These are phyloP conservation scores for Cataglyphis altisquamis DNA, from an alignment of 2,888 invertebrate species.

Conservation along the genomic window DNA sequence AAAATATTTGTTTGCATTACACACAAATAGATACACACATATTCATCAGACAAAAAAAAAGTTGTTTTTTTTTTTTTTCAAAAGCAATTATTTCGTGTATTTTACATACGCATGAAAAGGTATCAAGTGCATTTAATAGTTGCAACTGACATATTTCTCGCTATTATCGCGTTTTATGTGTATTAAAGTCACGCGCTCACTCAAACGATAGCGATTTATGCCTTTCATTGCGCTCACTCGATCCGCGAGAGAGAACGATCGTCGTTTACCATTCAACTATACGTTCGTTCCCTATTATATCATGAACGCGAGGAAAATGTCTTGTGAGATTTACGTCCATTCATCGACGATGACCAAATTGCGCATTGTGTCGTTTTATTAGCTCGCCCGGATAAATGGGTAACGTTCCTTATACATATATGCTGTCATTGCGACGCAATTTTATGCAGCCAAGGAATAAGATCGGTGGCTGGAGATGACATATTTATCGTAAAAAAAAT, in stretches of 20 bases:
- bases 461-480: neutral
- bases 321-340: constrained; percentile 57
- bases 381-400: constrained; percentile 43
- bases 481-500: neutral
- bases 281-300: constrained; percentile 35
- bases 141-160: constrained; percentile 11
- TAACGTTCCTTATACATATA: constrained; percentile 21
- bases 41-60: neutral
- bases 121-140: constrained; percentile 2
- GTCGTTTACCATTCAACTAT: constrained; percentile 30
- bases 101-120: neutral
- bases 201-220: constrained; percentile 48
- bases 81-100: constrained; percentile 2
- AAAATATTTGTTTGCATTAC: constrained; percentile 2
- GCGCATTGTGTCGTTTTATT: constrained; percentile 63
- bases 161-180: constrained; percentile 31
- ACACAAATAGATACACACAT: neutral
- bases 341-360: constrained; percentile 60
- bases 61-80: neutral
- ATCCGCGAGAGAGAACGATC: constrained; percentile 29
- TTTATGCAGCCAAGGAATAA: neutral
- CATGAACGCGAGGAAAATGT: constrained; percentile 53
- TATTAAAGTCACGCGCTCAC: constrained; percentile 38
- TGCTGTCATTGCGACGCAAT: neutral
- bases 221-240: constrained; percentile 42